These are phyloP conservation scores for Cherax quadricarinatus DNA, from an alignment of 1,140 invertebrate species.

Conservation along the genomic window DNA sequence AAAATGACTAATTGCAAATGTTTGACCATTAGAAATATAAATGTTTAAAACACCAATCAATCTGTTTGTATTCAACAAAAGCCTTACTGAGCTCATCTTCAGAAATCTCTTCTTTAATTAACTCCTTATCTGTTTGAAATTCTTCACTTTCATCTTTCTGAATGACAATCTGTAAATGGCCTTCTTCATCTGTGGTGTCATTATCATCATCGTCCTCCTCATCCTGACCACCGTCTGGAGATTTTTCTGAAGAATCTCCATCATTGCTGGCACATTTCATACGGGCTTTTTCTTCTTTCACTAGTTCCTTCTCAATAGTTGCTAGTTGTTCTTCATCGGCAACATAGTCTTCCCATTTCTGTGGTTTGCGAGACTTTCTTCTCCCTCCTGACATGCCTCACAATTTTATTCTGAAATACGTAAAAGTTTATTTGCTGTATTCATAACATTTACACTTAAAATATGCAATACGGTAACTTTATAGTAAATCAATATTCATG, in stretches of 20 bases:
- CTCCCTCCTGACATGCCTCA: constrained; percentile 39
- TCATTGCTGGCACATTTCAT: constrained; percentile 28
- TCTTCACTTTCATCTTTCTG: constrained; percentile 3
- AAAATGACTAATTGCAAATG: too few species aligned
- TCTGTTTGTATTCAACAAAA: background rate
- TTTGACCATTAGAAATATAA: too few species aligned
- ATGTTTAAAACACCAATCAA: too few species aligned
- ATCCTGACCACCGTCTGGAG: background rate
- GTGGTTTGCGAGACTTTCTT: constrained; percentile 50
- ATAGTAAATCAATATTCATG: too few species aligned
- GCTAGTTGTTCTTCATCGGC: constrained; percentile 54
- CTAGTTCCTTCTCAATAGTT: constrained; percentile 48
- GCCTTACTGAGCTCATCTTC: background rate
- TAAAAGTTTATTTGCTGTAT: too few species aligned
- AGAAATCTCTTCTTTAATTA: background rate
- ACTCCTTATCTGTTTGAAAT: background rate
- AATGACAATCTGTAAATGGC: background rate
- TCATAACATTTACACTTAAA: too few species aligned
- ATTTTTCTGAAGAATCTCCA: background rate
- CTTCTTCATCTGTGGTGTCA: background rate
- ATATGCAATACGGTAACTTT: too few species aligned
- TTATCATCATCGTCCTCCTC: constrained; percentile 19
- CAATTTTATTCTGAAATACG: background rate
- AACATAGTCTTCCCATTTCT: constrained; percentile 62
- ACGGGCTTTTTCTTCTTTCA: constrained; percentile 35